A percentile compares a stretch with the other conserved stretches of the same genome.
These are phyloP conservation scores for Hippocampus guttulatus DNA, from an alignment of 2,113 vertebrate species.

Conservation along the genomic window DNA sequence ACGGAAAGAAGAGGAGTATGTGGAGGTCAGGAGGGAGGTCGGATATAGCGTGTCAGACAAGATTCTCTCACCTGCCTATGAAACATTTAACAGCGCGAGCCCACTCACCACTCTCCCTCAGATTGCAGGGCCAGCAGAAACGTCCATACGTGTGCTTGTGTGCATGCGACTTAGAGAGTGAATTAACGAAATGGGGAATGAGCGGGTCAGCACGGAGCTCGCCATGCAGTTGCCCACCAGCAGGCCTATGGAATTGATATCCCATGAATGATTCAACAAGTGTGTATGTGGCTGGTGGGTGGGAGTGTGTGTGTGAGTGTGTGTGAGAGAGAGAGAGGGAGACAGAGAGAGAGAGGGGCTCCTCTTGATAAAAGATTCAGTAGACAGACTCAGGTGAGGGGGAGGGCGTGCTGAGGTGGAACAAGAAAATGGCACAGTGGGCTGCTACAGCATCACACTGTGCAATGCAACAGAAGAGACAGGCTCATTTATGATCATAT, in stretches of 20 bases:
- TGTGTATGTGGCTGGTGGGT: not conserved
- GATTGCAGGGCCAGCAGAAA: conserved; percentile 40
- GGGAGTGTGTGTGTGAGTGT: too few species aligned
- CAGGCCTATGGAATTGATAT: conserved; percentile 61
- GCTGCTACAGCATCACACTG: conserved; percentile 54
- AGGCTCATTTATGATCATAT: conserved; percentile 57
- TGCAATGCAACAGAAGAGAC: conserved; percentile 45
- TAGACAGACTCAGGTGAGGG: conserved; percentile 65
- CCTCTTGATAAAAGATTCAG: conserved; percentile 69
- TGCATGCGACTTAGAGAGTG: conserved; percentile 10
- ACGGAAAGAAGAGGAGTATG: conserved; percentile 37
- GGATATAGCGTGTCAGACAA: conserved; percentile 61
- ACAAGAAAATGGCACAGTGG: conserved; percentile 61
- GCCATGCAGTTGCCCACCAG: conserved; percentile 42
- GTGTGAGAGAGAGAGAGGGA: not conserved
- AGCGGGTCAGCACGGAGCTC: conserved; percentile 27
- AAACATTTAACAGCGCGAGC: conserved; percentile 65
- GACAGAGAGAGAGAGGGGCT: conserved; percentile 27
- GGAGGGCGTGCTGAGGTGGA: conserved; percentile 65
- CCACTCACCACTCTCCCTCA: conserved; percentile 61
- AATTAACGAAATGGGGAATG: conserved; percentile 8
- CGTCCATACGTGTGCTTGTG: conserved; percentile 19
- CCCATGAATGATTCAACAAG: conserved; percentile 68
- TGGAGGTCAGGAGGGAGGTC: conserved; percentile 57
- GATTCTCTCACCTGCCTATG: conserved; percentile 67